These are phyloP conservation scores for Philonicus albiceps DNA, from an alignment of 2,888 invertebrate species.

Conservation along the genomic window DNA sequence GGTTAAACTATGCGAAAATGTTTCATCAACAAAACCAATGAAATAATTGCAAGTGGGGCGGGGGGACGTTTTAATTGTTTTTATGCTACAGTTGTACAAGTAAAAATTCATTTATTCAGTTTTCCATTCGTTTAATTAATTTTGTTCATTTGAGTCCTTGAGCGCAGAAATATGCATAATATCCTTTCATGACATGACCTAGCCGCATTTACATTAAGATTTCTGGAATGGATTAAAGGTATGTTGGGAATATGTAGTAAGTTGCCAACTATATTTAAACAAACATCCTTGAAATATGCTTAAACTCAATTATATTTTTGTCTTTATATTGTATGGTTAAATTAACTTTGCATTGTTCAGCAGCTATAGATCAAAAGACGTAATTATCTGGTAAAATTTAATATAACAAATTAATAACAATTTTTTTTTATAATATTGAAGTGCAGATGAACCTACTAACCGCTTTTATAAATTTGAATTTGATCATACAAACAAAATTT, in stretches of 20 bases:
- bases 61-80: neutral
- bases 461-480: too few species aligned
- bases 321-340: neutral
- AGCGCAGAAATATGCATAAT: neutral
- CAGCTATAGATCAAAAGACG: too few species aligned
- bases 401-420: too few species aligned
- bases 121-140: neutral
- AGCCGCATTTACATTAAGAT: neutral
- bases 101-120: neutral
- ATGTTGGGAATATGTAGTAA: neutral
- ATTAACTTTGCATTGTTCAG: too few species aligned
- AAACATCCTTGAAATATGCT: neutral
- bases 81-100: neutral
- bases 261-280: neutral
- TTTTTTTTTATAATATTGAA: too few species aligned
- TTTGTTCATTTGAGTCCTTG: neutral
- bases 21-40: neutral
- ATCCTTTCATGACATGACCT: neutral
- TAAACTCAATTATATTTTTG: neutral
- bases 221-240: neutral
- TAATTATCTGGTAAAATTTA: too few species aligned
- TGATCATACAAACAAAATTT: too few species aligned
- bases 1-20: neutral
- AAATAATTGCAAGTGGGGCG: too few species aligned
- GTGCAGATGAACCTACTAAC: too few species aligned